These are phyloP conservation scores for Spinibarbus caldwelli DNA, from an alignment of 2,797 vertebrate genomes.

Conservation along the genomic window DNA sequence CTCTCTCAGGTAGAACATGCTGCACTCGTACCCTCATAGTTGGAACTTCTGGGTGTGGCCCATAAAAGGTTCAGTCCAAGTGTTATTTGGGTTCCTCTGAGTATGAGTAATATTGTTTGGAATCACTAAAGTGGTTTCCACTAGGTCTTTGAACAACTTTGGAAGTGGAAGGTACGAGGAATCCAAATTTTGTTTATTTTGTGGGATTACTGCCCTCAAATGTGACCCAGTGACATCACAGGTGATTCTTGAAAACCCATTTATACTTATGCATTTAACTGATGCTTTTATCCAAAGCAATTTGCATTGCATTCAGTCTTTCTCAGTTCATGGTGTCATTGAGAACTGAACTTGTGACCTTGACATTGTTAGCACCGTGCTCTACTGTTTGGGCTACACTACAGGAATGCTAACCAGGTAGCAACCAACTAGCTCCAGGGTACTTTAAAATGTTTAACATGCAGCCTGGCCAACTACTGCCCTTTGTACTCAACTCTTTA, in stretches of 20 bases:
- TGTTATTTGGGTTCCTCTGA: background rate
- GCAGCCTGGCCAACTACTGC: background rate
- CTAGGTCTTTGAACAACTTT: background rate
- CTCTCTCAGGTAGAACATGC: too few relatives aligned
- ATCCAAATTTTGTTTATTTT: background rate
- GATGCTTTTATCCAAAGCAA: background rate
- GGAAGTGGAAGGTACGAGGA: background rate
- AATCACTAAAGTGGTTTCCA: background rate
- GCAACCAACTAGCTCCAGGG: background rate
- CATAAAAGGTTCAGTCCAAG: background rate
- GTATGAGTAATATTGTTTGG: background rate
- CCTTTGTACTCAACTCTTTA: background rate
- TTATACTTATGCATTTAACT: conserved; percentile 1
- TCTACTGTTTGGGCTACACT: background rate
- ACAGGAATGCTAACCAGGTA: background rate
- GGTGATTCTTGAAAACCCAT: background rate
- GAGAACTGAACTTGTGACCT: background rate
- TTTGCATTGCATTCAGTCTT: background rate
- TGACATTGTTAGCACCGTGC: background rate
- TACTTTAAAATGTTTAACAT: background rate
- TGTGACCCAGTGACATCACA: background rate
- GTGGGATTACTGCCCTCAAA: too few relatives aligned
- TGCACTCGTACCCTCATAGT: too few relatives aligned
- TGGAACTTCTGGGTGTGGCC: too few relatives aligned
- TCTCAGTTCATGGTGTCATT: background rate